A percentile compares a stretch with the other conserved stretches of the same genome.
Conservation (phyloP, 2,888 invertebrate genomes). For the Eristalinus sepulchralis region DNA sequence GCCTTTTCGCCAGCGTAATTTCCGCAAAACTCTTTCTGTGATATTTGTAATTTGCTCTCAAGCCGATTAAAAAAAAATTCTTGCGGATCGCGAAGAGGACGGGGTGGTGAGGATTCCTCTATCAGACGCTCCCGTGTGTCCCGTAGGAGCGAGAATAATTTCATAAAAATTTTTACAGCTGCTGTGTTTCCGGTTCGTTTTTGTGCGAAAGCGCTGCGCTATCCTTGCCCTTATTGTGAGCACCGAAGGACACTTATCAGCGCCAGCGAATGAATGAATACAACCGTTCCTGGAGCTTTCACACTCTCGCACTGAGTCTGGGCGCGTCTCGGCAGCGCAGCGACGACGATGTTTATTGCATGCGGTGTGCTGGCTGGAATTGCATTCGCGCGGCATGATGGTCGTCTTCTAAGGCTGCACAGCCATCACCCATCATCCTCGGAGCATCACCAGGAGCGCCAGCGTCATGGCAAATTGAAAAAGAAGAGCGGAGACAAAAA, state of each 20-base stretch:
- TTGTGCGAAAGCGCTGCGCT: conserved; percentile 5
- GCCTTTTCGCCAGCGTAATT: conserved; percentile 31
- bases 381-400: conserved; percentile 20
- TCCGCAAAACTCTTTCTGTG: conserved; percentile 30
- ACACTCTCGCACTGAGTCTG: conserved; percentile 18
- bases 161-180: conserved; percentile 50
- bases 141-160: conserved; percentile 44
- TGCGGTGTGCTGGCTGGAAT: conserved; percentile 27
- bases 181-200: conserved; percentile 18
- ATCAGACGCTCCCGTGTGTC: conserved; percentile 39
- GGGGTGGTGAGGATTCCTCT: conserved; percentile 12
- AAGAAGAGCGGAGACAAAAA: neutral
- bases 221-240: conserved; percentile 58
- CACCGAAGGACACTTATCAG: conserved; percentile 65
- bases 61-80: conserved; percentile 54
- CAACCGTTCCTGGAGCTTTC: conserved; percentile 41
- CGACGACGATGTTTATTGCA: conserved; percentile 17
- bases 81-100: no score
- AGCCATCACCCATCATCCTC: conserved; percentile 42
- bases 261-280: conserved; percentile 41
- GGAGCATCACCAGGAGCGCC: conserved; percentile 14
- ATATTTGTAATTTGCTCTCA: conserved; percentile 63
- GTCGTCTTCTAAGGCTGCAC: conserved; percentile 48
- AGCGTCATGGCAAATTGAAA: conserved; percentile 44
- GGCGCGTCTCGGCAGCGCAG: neutral